Conservation (phyloP, 2,888 invertebrate species). For the Phyllotreta striolata region DNA sequence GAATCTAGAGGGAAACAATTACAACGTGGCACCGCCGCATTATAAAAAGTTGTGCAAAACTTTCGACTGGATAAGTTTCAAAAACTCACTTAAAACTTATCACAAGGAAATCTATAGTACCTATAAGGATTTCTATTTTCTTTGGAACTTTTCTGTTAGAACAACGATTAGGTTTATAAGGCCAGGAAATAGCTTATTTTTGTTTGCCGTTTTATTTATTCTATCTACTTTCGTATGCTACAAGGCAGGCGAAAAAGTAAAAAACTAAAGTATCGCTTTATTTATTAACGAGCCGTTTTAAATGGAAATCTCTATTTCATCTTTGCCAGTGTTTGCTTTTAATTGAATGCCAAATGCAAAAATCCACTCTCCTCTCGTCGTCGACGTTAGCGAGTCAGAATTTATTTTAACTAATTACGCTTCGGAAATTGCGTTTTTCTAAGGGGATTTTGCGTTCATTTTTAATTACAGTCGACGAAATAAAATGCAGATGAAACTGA, state of each 20-base stretch:
- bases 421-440: conserved; percentile 19
- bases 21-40: no score
- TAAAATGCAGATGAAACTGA: background rate
- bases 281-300: conserved; percentile 11
- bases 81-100: no score
- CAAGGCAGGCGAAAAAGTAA: background rate
- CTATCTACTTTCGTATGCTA: no score
- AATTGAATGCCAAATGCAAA: conserved; percentile 15
- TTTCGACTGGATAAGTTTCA: no score
- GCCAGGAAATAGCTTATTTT: no score
- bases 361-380: conserved; percentile 3
- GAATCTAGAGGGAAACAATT: no score
- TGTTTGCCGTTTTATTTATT: no score
- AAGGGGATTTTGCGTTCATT: conserved; percentile 12
- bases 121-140: no score
- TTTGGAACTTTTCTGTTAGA: no score
- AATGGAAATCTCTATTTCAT: conserved; percentile 13
- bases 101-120: no score
- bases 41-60: no score
- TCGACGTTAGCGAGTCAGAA: background rate
- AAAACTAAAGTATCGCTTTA: background rate
- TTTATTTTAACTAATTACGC: conserved; percentile 22
- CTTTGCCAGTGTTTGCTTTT: conserved; percentile 13
- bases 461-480: conserved; percentile 11
- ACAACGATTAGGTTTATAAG: no score